Evolutionary conservation across 2,797 vertebrate species (phyloP).

Genomic region (Periparus ater): DNA sequence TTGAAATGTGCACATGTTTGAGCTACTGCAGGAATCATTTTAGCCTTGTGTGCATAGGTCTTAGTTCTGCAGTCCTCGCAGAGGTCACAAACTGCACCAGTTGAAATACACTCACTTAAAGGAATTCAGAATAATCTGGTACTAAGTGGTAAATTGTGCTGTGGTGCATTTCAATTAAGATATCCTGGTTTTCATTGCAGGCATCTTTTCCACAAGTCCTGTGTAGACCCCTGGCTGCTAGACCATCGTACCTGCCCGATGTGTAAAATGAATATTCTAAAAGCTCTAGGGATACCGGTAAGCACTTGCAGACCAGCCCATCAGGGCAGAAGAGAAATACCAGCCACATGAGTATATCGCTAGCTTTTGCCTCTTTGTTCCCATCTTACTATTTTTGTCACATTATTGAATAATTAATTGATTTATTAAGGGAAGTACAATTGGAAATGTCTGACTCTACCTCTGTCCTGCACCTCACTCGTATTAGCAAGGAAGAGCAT

Average conservation of each 20-base stretch:
- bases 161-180: constrained; percentile 51
- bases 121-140: background rate
- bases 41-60: background rate
- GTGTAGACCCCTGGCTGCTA: constrained; percentile 97
- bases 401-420: background rate
- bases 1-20: background rate
- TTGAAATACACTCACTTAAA: background rate
- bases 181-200: constrained; percentile 78
- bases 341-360: background rate
- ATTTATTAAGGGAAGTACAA: background rate
- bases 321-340: background rate
- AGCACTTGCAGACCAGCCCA: constrained; percentile 55
- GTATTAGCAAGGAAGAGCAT: background rate
- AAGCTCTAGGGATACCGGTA: constrained; percentile 95
- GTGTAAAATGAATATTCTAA: constrained; percentile 99
- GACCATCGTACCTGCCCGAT: constrained; percentile 98
- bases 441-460: background rate
- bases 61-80: background rate
- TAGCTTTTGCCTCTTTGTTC: background rate
- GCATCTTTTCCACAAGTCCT: constrained; percentile 98
- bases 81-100: background rate
- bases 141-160: background rate
- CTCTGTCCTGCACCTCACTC: background rate
- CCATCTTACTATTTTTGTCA: background rate
- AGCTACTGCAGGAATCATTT: background rate